Base-by-base conservation (phyloP, 2,113 vertebrate species). In the Mustela lutreola region DNA sequence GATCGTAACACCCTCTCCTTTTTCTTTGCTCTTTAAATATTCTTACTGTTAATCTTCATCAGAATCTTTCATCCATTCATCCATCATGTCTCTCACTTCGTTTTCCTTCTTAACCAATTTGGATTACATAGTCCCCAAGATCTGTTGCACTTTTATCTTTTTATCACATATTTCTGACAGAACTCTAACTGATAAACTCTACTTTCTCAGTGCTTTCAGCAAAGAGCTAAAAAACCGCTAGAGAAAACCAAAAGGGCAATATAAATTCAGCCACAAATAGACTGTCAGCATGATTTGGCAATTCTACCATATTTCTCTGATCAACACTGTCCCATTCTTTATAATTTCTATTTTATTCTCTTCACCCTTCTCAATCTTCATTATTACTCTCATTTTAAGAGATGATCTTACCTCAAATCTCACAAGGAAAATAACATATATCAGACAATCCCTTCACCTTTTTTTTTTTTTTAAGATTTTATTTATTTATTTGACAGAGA, bases 21-120 rank as follows among this genome's bases (percentile, higher is more conserved):
- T 50, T 80, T 85, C 15, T 45, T 89, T 91, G 28, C 81, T 96
- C 84, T 91, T 79, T n/a, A 94, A 65, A 36, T 36, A 36, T 36
- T 36, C 36, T 36, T 36, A 36, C 36, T 36, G 36, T 36, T 36
- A 45, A 60, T 90, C 58, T 67, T 67, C 28, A 62, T 75, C 28
- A 87, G 28, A 95, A 42, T 22, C 22, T 83, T 36, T 71, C 7
- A 50, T 70, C 14, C 31, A 33, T 24, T 62, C 11, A 31, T 81
- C 71, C 33, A 50, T 84, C 26, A n/a, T 31, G 11, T 60, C 21
- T 79, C 45, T 67, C 31, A 65, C 19, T 62, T 90, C 80, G n/a
- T 89, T 89, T 93, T 89, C 33, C 33, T 88, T 75, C 26, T 90
- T 76, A 85, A 78, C 33, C 22, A 48, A 12, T 86, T 63, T 42